A percentile compares a stretch with the other conserved stretches of the same genome.
phyloP scores from a whole-genome alignment of 2,113 vertebrate species.

The Laticauda colubrina region DNA sequence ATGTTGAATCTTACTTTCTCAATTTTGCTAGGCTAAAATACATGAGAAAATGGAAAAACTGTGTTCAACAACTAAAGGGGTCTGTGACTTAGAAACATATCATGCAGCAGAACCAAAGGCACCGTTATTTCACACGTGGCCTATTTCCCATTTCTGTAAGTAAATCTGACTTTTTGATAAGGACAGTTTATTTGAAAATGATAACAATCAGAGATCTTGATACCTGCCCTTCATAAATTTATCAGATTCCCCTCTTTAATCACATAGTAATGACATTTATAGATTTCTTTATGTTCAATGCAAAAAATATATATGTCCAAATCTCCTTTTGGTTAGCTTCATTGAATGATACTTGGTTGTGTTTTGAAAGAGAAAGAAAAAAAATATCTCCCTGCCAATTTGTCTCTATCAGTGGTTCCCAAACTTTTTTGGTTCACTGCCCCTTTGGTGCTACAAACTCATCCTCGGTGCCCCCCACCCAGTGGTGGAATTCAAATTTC shows the following conservation, averaged over 20 bases:
- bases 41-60: constrained; percentile 88
- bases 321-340: background rate
- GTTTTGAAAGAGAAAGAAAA: background rate
- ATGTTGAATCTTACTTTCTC: background rate
- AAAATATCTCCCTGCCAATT: background rate
- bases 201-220: background rate
- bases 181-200: constrained; percentile 24
- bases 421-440: too few species aligned
- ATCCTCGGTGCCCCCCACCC: too few species aligned
- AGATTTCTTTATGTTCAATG: background rate
- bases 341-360: background rate
- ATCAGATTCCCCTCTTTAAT: background rate
- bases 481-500: too few species aligned
- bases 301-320: background rate
- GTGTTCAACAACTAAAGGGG: constrained; percentile 75
- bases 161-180: constrained; percentile 32
- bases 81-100: constrained; percentile 84
- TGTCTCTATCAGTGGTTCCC: background rate
- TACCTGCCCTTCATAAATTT: background rate
- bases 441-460: too few species aligned
- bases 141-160: constrained; percentile 82
- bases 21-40: constrained; percentile 68
- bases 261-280: background rate
- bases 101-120: constrained; percentile 56
- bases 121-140: constrained; percentile 86